Conservation (phyloP, 1,140 invertebrate genomes). For the Caenorhabditis tropicalis region DNA sequence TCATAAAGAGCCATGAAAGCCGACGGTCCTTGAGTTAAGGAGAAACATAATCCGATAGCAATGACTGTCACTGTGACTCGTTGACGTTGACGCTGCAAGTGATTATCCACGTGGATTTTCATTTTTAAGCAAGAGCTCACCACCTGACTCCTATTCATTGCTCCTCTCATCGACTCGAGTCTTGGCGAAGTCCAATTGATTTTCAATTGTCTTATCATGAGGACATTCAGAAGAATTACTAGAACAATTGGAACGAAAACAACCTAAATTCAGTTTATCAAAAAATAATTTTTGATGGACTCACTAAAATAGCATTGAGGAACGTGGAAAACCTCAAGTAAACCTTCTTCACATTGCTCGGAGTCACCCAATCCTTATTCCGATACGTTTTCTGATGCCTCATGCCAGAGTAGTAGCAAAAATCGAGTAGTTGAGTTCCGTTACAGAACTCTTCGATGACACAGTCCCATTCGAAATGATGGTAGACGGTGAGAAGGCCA, state of each 20-base stretch:
- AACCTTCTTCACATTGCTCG: constrained; percentile 34
- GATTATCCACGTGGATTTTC: no score
- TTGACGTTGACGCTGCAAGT: constrained; percentile 60
- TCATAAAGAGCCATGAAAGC: constrained; percentile 70
- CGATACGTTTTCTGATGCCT: constrained; percentile 41
- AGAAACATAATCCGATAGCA: constrained; percentile 69
- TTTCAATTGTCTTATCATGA: constrained; percentile 62
- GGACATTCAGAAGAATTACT: constrained; percentile 66
- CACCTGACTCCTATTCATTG: constrained; percentile 3
- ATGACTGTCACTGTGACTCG: constrained; percentile 69
- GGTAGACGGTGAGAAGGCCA: constrained; percentile 68
- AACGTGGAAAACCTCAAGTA: constrained; percentile 63
- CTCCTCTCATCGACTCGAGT: constrained; percentile 24
- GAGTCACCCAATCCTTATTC: constrained; percentile 38
- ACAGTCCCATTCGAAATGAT: constrained; percentile 72
- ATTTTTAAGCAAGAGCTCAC: no score
- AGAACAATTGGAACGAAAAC: constrained; percentile 70
- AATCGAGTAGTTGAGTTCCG: constrained; percentile 65
- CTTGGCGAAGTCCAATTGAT: constrained; percentile 47
- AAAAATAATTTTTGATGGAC: neutral
- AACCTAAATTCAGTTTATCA: constrained; percentile 55
- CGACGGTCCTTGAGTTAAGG: constrained; percentile 70
- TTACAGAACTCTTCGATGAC: constrained; percentile 68
- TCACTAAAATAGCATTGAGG: constrained; percentile 67
- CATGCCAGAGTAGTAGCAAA: constrained; percentile 61